These are phyloP conservation scores for Caerostris extrusa DNA, from an alignment of 1,140 invertebrate species.

Conservation along the genomic window DNA sequence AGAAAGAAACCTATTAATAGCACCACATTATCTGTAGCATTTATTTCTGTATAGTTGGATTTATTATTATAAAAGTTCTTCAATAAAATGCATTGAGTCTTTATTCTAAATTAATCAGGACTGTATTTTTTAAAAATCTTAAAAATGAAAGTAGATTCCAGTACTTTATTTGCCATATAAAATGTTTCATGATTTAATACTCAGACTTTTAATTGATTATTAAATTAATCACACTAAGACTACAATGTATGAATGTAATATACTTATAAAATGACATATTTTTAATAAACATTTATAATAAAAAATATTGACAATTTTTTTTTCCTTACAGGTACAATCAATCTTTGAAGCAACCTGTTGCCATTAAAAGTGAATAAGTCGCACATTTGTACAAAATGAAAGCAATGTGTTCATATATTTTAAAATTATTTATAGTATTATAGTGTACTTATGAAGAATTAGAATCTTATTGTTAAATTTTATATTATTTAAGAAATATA, in stretches of 20 bases:
- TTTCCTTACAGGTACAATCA: slow-evolving; percentile 12
- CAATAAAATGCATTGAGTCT: no score
- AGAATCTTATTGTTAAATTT: slow-evolving; percentile 6
- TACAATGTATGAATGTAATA: not conserved
- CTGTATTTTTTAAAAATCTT: no score
- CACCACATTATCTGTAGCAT: no score
- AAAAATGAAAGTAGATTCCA: no score
- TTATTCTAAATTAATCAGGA: no score
- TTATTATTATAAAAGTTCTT: no score
- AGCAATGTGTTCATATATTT: not conserved
- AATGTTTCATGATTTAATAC: no score
- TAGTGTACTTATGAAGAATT: not conserved
- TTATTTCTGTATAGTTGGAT: no score
- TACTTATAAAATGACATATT: not conserved
- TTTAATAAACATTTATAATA: not conserved
- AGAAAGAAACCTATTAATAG: no score
- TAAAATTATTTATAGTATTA: not conserved
- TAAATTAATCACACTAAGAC: no score
- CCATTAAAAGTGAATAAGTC: not conserved
- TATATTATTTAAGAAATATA: not conserved
- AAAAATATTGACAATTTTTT: not conserved
- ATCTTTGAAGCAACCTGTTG: slow-evolving; percentile 52
- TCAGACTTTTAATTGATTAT: no score
- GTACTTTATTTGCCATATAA: no score
- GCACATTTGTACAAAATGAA: not conserved